Percentiles rank a stretch among this genome's conserved stretches.
phyloP scores from a whole-genome alignment of 2,797 vertebrate genomes.

The Danio jaintianensis region DNA sequence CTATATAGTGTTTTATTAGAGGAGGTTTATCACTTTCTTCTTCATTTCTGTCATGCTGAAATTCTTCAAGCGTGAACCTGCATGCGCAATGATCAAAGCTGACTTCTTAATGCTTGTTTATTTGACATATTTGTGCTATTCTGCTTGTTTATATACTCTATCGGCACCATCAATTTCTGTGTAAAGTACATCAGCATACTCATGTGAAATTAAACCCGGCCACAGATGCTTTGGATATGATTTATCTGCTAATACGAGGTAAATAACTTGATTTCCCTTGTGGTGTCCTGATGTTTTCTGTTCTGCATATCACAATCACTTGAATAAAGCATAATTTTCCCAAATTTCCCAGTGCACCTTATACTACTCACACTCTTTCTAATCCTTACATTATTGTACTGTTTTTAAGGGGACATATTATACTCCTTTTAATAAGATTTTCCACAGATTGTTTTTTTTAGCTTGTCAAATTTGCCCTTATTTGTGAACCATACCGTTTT shows the following conservation, averaged over 20 bases:
- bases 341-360: too few species aligned
- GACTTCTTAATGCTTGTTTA: constrained; percentile 63
- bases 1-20: constrained; percentile 10
- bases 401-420: too few species aligned
- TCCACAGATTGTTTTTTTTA: too few species aligned
- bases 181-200: neutral
- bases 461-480: too few species aligned
- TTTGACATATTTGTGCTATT: constrained; percentile 24
- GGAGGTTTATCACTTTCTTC: neutral
- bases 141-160: neutral
- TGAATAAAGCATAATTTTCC: too few species aligned
- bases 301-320: too few species aligned
- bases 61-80: constrained; percentile 3
- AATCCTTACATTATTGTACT: too few species aligned
- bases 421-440: too few species aligned
- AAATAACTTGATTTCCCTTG: too few species aligned
- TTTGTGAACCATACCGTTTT: too few species aligned
- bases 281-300: too few species aligned
- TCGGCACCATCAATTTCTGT: constrained; percentile 9
- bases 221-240: neutral
- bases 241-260: neutral
- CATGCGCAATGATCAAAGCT: constrained; percentile 49
- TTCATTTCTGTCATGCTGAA: constrained; percentile 27
- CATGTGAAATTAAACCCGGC: neutral
- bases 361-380: too few species aligned